Conservation (phyloP, 2,888 invertebrate species). For the Marronus borbonicus region DNA sequence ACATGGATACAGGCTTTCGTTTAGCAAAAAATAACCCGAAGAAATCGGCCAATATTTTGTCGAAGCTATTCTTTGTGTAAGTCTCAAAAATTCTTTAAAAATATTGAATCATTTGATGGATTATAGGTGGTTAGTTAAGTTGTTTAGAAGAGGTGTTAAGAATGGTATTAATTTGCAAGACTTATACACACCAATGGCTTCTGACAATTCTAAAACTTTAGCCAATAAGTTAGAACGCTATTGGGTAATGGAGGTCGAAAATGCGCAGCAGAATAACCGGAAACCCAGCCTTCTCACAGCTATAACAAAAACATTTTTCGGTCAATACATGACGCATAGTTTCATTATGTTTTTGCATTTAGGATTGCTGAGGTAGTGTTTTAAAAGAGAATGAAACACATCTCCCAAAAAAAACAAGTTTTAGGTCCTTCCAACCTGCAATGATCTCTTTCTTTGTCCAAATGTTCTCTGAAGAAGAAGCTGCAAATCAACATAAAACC, state of each 20-base stretch:
- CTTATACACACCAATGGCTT: slow-evolving; percentile 79
- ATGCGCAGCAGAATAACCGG: slow-evolving; percentile 70
- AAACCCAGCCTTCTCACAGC: slow-evolving; percentile 77
- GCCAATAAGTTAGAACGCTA: slow-evolving; percentile 80
- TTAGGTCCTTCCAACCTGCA: slow-evolving; percentile 54
- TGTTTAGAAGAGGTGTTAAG: slow-evolving; percentile 83
- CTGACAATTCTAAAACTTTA: slow-evolving; percentile 79
- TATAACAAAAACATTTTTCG: slow-evolving; percentile 75
- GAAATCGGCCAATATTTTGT: slow-evolving; percentile 55
- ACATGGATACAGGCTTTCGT: slow-evolving; percentile 57
- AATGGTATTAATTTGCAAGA: slow-evolving; percentile 83
- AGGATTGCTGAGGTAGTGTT: slow-evolving; percentile 75
- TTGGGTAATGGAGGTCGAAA: slow-evolving; percentile 76
- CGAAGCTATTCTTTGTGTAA: slow-evolving; percentile 54
- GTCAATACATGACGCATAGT: slow-evolving; percentile 76
- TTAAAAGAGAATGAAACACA: background rate
- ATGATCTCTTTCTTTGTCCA: slow-evolving; percentile 52
- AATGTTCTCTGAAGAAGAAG: slow-evolving; percentile 46
- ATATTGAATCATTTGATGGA: background rate
- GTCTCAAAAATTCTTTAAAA: background rate
- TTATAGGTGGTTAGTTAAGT: slow-evolving; percentile 82
- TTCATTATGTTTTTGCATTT: slow-evolving; percentile 74
- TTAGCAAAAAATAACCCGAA: slow-evolving; percentile 57
- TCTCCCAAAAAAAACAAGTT: background rate
- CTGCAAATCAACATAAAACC: slow-evolving; percentile 7